phyloP scores from a whole-genome alignment of 2,888 invertebrate species.

The Nemotelus nigrinus region DNA sequence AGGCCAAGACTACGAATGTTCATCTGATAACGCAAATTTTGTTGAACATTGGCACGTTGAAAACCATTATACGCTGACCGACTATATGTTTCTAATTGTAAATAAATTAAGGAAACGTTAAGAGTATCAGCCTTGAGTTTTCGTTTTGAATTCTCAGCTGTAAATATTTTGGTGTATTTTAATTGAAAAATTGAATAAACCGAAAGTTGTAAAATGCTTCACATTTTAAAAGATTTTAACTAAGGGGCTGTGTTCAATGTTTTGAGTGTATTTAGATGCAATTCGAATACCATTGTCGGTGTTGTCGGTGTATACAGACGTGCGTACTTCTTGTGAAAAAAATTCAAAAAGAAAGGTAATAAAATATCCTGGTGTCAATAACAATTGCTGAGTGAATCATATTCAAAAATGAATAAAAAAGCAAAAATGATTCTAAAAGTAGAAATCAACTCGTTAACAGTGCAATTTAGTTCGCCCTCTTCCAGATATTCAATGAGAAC shows the following conservation, averaged over 20 bases:
- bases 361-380: too few species aligned
- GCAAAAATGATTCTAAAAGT: too few species aligned
- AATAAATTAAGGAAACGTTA: constrained; percentile 39
- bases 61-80: constrained; percentile 1
- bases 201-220: constrained; percentile 24
- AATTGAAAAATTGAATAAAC: constrained; percentile 46
- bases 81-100: constrained; percentile 45
- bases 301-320: too few species aligned
- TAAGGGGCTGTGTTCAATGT: neutral
- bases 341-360: too few species aligned
- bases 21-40: constrained; percentile 44
- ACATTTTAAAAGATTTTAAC: constrained; percentile 2
- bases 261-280: too few species aligned
- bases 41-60: neutral
- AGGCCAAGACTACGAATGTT: constrained; percentile 57
- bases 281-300: too few species aligned
- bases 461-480: too few species aligned
- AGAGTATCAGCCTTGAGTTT: constrained; percentile 27
- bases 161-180: constrained; percentile 50
- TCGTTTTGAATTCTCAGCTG: constrained; percentile 47
- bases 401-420: too few species aligned
- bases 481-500: too few species aligned
- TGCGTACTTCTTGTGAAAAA: too few species aligned
- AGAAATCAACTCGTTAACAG: too few species aligned
- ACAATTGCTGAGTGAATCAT: too few species aligned